phyloP scores from a whole-genome alignment of 2,113 vertebrate genomes.

The Antechinus flavipes region DNA sequence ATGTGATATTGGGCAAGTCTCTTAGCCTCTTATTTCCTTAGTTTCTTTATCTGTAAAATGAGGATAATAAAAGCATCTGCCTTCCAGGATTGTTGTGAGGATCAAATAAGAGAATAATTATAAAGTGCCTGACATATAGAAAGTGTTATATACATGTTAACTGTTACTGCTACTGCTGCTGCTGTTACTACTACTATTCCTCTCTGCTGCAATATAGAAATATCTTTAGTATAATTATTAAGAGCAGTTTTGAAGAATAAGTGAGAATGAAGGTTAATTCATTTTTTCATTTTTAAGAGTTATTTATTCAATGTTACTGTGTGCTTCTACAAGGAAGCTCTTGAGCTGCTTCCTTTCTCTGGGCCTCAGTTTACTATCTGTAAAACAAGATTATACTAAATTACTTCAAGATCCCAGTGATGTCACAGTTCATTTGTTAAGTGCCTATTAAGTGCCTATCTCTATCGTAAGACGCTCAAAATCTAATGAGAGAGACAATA shows the following conservation, averaged over 20 bases:
- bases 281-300: background rate
- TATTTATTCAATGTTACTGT: background rate
- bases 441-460: background rate
- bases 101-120: background rate
- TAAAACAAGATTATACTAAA: background rate
- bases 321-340: background rate
- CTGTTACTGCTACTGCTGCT: background rate
- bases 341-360: background rate
- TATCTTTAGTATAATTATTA: background rate
- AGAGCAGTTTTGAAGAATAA: background rate
- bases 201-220: background rate
- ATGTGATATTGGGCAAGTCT: background rate
- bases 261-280: background rate
- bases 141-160: background rate
- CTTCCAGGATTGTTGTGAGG: background rate
- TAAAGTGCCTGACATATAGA: background rate
- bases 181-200: background rate
- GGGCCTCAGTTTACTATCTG: background rate
- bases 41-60: background rate
- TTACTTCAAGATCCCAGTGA: background rate
- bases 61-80: background rate
- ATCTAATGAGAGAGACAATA: background rate
- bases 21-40: background rate
- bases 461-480: background rate
- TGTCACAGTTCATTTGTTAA: background rate